These are phyloP conservation scores for Sebastes vulpes DNA, from an alignment of 2,797 vertebrate species.

Conservation along the genomic window DNA sequence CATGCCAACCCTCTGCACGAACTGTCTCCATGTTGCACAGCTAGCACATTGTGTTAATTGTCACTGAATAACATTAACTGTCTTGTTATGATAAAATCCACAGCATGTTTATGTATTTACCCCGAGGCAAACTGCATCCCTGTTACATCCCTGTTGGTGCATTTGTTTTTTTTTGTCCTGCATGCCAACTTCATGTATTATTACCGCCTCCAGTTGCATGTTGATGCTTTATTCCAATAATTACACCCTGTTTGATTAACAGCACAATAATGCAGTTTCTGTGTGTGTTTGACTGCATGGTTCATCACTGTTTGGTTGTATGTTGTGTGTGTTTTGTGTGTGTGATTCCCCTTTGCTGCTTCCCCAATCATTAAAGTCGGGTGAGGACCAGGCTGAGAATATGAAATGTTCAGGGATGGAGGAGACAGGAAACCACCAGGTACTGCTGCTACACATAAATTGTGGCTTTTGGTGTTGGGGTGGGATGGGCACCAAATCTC, in stretches of 20 bases:
- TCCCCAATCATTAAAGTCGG: conserved; percentile 88
- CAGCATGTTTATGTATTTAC: conserved; percentile 20
- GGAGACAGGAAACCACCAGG: conserved; percentile 89
- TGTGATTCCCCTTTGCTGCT: conserved; percentile 64
- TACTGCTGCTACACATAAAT: conserved; percentile 78
- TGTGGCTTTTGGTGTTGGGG: conserved; percentile 17
- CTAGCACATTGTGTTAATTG: conserved; percentile 13
- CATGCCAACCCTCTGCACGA: conserved; percentile 32
- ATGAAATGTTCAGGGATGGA: conserved; percentile 91
- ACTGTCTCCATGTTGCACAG: neutral
- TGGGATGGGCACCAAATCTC: conserved; percentile 12
- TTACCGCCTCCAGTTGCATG: conserved; percentile 51
- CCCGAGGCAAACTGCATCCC: conserved; percentile 22
- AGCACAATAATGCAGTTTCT: conserved; percentile 57
- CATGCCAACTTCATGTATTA: conserved; percentile 43
- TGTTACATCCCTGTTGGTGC: conserved; percentile 28
- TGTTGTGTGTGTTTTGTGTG: conserved; percentile 51
- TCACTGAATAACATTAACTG: conserved; percentile 54
- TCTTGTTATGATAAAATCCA: conserved; percentile 21
- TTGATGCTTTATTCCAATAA: conserved; percentile 53
- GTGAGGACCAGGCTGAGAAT: conserved; percentile 91
- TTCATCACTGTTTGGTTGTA: conserved; percentile 72
- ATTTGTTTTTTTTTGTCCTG: conserved; percentile 23
- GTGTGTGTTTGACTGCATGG: conserved; percentile 79
- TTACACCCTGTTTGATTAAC: conserved; percentile 69